Percentiles rank a stretch among this genome's conserved stretches.
Evolutionary conservation across 1,140 invertebrate species (phyloP).

Genomic region (Drosophila ohnishii): DNA sequence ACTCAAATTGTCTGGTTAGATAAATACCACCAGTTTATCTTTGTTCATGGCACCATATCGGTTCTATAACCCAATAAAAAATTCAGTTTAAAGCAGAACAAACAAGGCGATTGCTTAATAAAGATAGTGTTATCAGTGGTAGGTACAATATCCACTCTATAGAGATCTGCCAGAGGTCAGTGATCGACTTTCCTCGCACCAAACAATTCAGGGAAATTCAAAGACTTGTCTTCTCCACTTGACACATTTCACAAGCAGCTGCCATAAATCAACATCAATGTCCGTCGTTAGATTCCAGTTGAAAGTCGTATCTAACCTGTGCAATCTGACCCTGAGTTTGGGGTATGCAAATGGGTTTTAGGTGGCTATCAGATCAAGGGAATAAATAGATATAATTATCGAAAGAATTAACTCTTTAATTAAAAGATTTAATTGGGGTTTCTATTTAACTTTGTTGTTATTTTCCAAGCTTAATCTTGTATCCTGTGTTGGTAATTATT

Average conservation of each 20-base stretch:
- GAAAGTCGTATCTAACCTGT: conserved; percentile 4
- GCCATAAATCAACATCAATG: conserved; percentile 18
- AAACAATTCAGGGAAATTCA: conserved; percentile 6
- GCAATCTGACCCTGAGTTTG: conserved; percentile 17
- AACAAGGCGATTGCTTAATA: background rate
- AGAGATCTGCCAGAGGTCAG: background rate
- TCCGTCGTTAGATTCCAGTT: background rate
- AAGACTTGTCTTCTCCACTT: background rate
- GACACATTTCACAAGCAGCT: conserved; percentile 11
- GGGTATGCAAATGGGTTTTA: conserved; percentile 8
- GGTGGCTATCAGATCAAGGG: conserved; percentile 5
- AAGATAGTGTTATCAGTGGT: conserved; percentile 4
- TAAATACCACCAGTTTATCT: background rate
- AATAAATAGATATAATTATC: conserved; percentile 9
- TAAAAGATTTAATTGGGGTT: background rate
- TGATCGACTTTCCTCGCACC: conserved; percentile 13
- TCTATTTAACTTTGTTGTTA: background rate
- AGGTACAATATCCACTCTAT: background rate
- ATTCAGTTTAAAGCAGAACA: background rate
- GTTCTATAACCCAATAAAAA: background rate
- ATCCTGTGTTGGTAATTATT: background rate
- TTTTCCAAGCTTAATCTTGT: background rate
- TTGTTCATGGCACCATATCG: background rate
- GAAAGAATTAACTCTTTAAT: too few relatives aligned
- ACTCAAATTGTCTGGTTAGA: background rate